Conservation (phyloP, 2,113 vertebrate species). For the Tetrax tetrax region DNA sequence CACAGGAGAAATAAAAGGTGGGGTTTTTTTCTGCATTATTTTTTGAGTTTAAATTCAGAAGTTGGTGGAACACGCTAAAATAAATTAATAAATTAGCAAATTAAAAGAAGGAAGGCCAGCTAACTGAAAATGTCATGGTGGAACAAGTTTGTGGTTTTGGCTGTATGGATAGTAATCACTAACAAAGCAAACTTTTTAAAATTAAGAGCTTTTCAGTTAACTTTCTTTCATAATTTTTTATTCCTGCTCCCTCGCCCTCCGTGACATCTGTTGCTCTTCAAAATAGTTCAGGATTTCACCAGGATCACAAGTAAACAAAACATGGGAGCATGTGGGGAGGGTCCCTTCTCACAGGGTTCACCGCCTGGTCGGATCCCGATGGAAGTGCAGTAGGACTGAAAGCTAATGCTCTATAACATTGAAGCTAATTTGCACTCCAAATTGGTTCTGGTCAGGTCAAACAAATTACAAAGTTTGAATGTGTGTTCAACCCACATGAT, state of each 20-base stretch:
- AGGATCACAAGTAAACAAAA: not conserved
- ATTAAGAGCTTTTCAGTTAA: not conserved
- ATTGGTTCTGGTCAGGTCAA: not conserved
- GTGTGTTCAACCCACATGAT: not conserved
- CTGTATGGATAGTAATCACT: not conserved
- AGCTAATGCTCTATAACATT: not conserved
- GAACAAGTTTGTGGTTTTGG: not conserved
- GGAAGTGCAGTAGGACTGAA: not conserved
- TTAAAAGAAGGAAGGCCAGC: not conserved
- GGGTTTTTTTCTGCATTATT: not conserved
- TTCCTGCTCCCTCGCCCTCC: not conserved
- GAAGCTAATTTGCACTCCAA: not conserved
- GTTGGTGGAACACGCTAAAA: not conserved
- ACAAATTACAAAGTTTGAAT: not conserved
- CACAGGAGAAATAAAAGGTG: not conserved
- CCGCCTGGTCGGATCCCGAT: not conserved
- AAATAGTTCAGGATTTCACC: not conserved
- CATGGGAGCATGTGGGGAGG: not conserved
- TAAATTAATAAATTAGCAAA: not conserved
- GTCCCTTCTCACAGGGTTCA: not conserved
- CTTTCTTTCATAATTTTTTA: not conserved
- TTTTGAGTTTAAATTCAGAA: not conserved
- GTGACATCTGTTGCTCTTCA: not conserved
- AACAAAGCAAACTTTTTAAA: not conserved
- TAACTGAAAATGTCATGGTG: not conserved